A percentile compares a stretch with the other conserved stretches of the same genome.
These are phyloP conservation scores for Theodoxus fluviatilis DNA, from an alignment of 2,888 invertebrate species.

Conservation along the genomic window DNA sequence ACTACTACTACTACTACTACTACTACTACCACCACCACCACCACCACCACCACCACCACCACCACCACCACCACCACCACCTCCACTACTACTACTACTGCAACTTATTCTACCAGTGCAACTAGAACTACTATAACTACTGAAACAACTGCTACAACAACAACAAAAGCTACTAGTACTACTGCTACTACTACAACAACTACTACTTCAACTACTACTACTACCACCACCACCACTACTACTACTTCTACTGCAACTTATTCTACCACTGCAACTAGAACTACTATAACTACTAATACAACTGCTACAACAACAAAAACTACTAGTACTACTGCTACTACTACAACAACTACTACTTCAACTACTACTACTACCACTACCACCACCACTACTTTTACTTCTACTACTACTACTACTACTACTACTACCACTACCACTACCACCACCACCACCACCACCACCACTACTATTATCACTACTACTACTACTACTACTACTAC, in stretches of 20 bases:
- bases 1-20: conserved; percentile 10
- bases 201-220: neutral
- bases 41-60: conserved; percentile 13
- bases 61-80: conserved; percentile 17
- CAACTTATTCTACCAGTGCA: neutral
- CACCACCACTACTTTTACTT: neutral
- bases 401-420: conserved; percentile 17
- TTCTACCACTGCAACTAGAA: neutral
- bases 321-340: conserved; percentile 8
- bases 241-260: conserved; percentile 11
- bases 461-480: neutral
- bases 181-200: conserved; percentile 7
- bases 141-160: neutral
- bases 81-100: conserved; percentile 12
- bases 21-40: neutral
- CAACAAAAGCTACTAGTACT: neutral
- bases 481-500: conserved; percentile 13
- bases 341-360: conserved; percentile 3
- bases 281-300: neutral
- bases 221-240: neutral
- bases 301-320: neutral
- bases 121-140: neutral
- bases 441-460: neutral
- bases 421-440: neutral
- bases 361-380: neutral